phyloP scores from a whole-genome alignment of 1,140 invertebrate species.

The Drosophila pandora region DNA sequence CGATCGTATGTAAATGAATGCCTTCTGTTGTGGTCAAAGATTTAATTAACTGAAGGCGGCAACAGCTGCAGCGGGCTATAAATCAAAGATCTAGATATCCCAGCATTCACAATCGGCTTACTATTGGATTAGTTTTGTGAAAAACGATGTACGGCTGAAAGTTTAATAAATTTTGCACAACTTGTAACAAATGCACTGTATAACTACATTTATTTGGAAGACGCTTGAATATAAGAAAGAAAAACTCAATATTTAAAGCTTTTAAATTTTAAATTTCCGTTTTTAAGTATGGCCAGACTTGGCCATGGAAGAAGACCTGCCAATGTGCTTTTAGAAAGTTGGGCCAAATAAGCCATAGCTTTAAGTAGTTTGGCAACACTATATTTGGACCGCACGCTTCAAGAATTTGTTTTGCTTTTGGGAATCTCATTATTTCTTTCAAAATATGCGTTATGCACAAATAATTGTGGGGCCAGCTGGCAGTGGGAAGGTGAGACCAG shows the following conservation, averaged over 20 bases:
- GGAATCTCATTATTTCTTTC: background rate
- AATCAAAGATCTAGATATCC: conserved; percentile 3
- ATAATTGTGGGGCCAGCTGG: conserved; percentile 97
- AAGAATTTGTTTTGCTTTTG: conserved; percentile 28
- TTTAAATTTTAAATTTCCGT: too few species aligned
- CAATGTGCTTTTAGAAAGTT: background rate
- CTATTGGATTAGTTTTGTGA: background rate
- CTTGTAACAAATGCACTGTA: too few species aligned
- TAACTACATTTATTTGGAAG: too few species aligned
- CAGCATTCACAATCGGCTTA: background rate
- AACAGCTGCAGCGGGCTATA: conserved; percentile 46
- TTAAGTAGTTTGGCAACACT: background rate
- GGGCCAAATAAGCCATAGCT: background rate
- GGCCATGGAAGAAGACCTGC: background rate
- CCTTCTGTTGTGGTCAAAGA: conserved; percentile 37
- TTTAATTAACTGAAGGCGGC: conserved; percentile 62
- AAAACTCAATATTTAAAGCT: too few species aligned
- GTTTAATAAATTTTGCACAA: background rate
- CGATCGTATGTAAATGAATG: conserved; percentile 75
- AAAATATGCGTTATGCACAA: conserved; percentile 95
- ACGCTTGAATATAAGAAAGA: too few species aligned
- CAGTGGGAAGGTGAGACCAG: conserved; percentile 91
- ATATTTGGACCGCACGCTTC: conserved; percentile 9
- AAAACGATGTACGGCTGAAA: background rate
- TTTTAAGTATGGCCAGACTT: background rate